Base-by-base conservation (phyloP, 2,797 vertebrate genomes). In the Eospalax fontanierii region DNA sequence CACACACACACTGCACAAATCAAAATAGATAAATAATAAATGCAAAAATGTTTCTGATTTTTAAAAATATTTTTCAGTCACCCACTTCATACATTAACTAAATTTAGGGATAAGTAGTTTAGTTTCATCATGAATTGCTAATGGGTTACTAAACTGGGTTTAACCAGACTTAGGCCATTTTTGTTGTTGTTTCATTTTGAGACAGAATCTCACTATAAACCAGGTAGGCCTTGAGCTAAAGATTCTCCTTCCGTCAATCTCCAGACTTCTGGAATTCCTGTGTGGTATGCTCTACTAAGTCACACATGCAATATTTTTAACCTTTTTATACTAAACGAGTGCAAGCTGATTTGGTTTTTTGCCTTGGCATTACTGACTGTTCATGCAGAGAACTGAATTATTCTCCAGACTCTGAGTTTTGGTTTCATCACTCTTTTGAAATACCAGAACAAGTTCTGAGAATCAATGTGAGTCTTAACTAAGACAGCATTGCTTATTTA, bases 401-500 rank as follows among this genome's bases (percentile, higher is more conserved):
- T 68, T 75, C 68, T 21, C 9, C 43, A 89, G 8, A 71, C 63
- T 93, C 2, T 65, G 50, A 50, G 40, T 73, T 22, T 78, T 88
- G 43, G 6, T 81, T 95, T 93, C 70, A 87, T 96, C 28, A 11
- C 2, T n/a, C 75, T 87, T 94, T 70, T 35, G 46, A 87, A 57
- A 91, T 54, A 46, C 70, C 84, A 57, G n/a, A 9, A 5, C 38
- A 81, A 66, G 93, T 88, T 91, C 57, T 81, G 46, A 28, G 30
- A 79, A 85, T 91, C 68, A 5, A 50, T 65, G 2, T 68, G 57
- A 93, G 40, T 24, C 22, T 70, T 75, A 81, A 94, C 50, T 80
- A 70, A 93, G 38, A 96, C 78, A 86, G 96, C 33, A 1, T 78
- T 96, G 66, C 57, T n/a, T 91, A 54, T 89, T 93, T 87, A 79